phyloP scores from a whole-genome alignment of 2,113 vertebrate species.

The Eleginops maclovinus region DNA sequence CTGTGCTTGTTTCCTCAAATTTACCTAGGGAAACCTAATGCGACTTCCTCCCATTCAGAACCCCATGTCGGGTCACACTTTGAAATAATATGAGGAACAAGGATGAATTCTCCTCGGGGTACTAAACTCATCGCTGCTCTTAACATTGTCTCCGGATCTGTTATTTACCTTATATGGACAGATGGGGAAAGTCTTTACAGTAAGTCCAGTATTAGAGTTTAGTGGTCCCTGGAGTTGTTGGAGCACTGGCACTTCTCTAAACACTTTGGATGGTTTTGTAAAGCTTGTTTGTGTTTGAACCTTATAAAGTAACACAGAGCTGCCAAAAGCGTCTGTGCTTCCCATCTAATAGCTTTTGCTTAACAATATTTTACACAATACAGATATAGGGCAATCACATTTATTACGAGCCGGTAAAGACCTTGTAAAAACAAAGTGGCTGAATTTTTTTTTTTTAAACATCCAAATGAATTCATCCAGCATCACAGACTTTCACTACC shows the following conservation, averaged over 20 bases:
- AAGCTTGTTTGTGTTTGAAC: conserved; percentile 13
- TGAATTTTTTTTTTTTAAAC: neutral
- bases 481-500: neutral
- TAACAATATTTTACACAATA: neutral
- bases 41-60: conserved; percentile 82
- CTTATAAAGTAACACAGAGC: neutral
- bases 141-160: conserved; percentile 35
- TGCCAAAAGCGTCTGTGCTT: neutral
- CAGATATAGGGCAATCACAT: neutral
- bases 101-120: conserved; percentile 53
- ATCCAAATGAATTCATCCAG: neutral
- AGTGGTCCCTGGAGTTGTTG: neutral
- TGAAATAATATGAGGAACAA: conserved; percentile 71
- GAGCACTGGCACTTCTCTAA: conserved; percentile 25
- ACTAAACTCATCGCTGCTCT: conserved; percentile 51
- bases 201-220: neutral
- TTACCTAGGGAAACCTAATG: conserved; percentile 64
- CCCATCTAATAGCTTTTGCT: conserved; percentile 1
- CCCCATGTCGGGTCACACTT: conserved; percentile 51
- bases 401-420: neutral
- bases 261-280: neutral
- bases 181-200: neutral
- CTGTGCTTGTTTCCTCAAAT: conserved; percentile 65
- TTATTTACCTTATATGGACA: conserved; percentile 30
- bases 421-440: neutral